Conservation (phyloP, 2,113 vertebrate species). For the Hypanus sabinus region DNA sequence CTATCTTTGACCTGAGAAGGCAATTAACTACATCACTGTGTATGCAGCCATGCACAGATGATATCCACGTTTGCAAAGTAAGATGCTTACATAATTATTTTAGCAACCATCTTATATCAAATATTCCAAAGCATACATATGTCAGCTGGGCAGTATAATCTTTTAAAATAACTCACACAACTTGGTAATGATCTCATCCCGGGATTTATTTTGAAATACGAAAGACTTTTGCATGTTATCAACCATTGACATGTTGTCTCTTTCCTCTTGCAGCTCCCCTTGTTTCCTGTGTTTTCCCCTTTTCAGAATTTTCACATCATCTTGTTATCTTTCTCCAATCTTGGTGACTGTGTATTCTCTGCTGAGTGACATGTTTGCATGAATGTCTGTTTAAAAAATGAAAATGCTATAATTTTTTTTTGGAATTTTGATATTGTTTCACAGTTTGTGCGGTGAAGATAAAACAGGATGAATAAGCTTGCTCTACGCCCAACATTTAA, state of each 20-base stretch:
- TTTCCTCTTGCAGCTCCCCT: not conserved
- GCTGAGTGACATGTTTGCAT: not conserved
- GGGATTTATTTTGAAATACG: not conserved
- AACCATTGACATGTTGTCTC: too few species aligned
- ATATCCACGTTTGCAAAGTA: too few species aligned
- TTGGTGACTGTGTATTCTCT: not conserved
- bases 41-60: too few species aligned
- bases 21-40: too few species aligned
- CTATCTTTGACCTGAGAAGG: too few species aligned
- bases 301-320: not conserved
- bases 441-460: not conserved
- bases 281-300: not conserved
- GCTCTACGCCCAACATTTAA: not conserved
- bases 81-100: not conserved
- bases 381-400: not conserved
- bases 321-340: not conserved
- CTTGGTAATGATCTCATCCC: not conserved
- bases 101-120: not conserved
- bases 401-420: not conserved
- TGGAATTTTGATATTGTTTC: not conserved
- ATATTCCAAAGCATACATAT: not conserved
- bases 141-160: not conserved
- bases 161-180: not conserved
- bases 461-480: not conserved
- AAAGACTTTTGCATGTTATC: not conserved